Base-by-base conservation (phyloP, 92 coral and sea anemone genomes). In the Siderastrea radians region DNA sequence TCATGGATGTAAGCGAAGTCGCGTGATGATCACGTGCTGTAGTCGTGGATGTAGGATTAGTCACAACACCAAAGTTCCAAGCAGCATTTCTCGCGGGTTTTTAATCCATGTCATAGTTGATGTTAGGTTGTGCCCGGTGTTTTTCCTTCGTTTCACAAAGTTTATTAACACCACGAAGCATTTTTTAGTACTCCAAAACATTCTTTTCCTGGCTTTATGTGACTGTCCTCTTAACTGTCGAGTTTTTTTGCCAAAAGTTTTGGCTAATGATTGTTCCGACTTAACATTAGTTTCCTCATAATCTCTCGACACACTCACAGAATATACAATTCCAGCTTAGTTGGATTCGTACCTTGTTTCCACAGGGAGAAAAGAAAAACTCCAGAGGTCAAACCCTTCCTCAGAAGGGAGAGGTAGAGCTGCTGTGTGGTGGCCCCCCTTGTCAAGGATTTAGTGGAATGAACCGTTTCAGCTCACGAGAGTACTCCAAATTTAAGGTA, bases 371-470 rank as follows among this genome's bases (percentile, higher is more conserved):
- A 81, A 88, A 86, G 54, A 92, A 87, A 43, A 98, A 98, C 84
- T 86, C 98, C 59, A 95, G 86, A 65, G 99, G 99, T 68, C 98
- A 98, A 77, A 85, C 64, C 75, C 82, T 98, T 49, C 99, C 99
- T 67, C 96, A 90, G 91, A 95, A 88, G 95, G 99, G 99, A 66
- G 98, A 96, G 68, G 99, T 98, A 47, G 98, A 98, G 77, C 80
- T 98, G 73, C 75, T 98, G 75, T 98, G 99, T 44, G 99, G 99
- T 75, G 99, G 99, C 47, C 99, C 99, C 69, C 99, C 99, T 58
- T 98, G 99, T 78, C 99, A 98, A 84, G 99, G 99, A 45, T 98
- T 98, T 77, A 98, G 99, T 88, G 98, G 98, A 51, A 96, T 98
- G 98, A 98, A 98, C 72, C 94, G 99, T 5, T 98, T 98, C 84